Evolutionary conservation across 2,113 vertebrate genomes (phyloP).

Genomic region (Hydropotes inermis): DNA sequence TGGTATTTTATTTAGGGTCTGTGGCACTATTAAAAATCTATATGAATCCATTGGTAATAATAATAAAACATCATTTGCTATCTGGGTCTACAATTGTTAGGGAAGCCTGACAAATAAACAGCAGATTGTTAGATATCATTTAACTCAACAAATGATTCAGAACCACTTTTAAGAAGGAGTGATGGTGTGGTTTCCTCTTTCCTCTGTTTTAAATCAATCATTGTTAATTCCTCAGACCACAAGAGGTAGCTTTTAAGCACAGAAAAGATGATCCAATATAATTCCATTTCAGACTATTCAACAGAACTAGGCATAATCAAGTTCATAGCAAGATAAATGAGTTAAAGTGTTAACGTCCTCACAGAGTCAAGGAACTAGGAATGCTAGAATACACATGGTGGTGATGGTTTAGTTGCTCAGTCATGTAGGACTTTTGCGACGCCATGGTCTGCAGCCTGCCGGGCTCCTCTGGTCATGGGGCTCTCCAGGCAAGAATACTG

Average conservation of each 20-base stretch:
- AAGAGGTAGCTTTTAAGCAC: not conserved
- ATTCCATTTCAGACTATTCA: not conserved
- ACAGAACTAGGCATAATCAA: not conserved
- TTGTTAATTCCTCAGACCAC: not conserved
- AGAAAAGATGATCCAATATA: slow-evolving; percentile 4
- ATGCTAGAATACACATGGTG: too few species aligned
- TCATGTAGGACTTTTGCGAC: rapidly evolving
- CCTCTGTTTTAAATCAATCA: slow-evolving; percentile 34
- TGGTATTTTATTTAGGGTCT: not conserved
- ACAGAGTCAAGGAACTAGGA: not conserved
- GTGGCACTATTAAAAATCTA: not conserved
- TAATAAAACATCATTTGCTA: not conserved
- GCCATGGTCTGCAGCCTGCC: rapidly evolving
- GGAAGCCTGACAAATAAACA: not conserved
- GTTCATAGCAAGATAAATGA: not conserved
- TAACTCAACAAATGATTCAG: not conserved
- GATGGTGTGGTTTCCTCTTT: not conserved
- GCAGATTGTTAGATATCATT: not conserved
- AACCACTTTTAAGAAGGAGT: not conserved
- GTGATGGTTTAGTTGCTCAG: not conserved
- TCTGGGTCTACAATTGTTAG: not conserved
- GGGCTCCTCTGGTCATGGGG: not conserved
- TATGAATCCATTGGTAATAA: not conserved
- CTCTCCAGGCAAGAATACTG: not conserved
- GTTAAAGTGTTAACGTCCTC: not conserved